A percentile compares a stretch with the other conserved stretches of the same genome.
These are phyloP conservation scores for Oncorhynchus kisutch DNA, from an alignment of 2,113 vertebrate genomes.

Conservation along the genomic window DNA sequence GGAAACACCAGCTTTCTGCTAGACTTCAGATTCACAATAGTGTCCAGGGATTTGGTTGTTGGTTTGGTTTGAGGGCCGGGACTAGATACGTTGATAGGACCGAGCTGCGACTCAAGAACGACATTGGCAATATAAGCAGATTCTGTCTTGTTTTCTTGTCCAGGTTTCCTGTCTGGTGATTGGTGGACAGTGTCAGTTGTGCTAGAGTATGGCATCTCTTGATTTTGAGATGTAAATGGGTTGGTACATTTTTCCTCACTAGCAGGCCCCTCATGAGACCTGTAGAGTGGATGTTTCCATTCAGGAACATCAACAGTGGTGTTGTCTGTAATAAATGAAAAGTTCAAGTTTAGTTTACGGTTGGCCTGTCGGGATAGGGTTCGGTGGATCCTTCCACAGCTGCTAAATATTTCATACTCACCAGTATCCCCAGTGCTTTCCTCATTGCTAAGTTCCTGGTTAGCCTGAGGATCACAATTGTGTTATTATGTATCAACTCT, in stretches of 20 bases:
- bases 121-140: not conserved
- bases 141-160: not conserved
- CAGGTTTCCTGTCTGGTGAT: constrained; percentile 11
- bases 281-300: not conserved
- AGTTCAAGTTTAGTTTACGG: not conserved
- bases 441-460: not conserved
- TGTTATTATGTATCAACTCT: too few relatives aligned
- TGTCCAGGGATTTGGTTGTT: not conserved
- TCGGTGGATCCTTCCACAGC: not conserved
- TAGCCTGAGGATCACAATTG: not conserved
- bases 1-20: constrained; percentile 17
- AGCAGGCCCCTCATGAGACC: not conserved
- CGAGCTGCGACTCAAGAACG: not conserved
- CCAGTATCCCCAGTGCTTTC: not conserved
- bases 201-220: not conserved
- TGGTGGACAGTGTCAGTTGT: not conserved
- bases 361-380: not conserved
- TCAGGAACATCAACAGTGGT: not conserved
- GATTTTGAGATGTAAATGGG: not conserved
- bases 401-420: not conserved
- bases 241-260: not conserved
- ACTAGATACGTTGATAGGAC: not conserved
- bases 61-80: constrained; percentile 1
- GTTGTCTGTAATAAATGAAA: not conserved
- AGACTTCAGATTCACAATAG: not conserved